Percentiles rank a stretch among this genome's conserved stretches.
Conservation (phyloP, 2,888 invertebrate species). For the Aradus depressus region DNA sequence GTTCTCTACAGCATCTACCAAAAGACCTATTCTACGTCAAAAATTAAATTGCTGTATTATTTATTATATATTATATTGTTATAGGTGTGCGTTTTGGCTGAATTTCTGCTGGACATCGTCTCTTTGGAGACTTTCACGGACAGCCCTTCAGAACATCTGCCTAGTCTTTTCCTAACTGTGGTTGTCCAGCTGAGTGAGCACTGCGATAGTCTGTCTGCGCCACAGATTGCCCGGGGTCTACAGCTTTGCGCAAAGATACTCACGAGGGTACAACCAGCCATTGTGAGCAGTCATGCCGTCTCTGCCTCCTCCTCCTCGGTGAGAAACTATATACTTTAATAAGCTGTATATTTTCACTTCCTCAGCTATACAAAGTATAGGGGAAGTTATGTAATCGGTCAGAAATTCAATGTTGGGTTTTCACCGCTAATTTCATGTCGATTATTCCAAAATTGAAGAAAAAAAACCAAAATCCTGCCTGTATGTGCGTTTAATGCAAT, state of each 20-base stretch:
- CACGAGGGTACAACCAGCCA: slow-evolving; percentile 55
- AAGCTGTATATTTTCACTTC: too few species aligned
- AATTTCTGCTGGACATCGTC: slow-evolving; percentile 63
- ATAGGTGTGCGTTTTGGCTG: slow-evolving; percentile 60
- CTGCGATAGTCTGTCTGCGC: slow-evolving; percentile 44
- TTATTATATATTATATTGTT: slow-evolving; percentile 28
- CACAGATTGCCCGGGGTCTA: slow-evolving; percentile 53
- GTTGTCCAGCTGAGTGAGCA: slow-evolving; percentile 48
- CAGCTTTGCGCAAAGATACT: slow-evolving; percentile 60
- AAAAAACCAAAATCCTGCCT: too few species aligned
- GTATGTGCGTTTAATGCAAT: too few species aligned
- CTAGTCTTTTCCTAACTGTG: slow-evolving; percentile 59
- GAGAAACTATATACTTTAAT: too few species aligned
- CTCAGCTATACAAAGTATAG: too few species aligned
- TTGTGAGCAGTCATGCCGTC: slow-evolving; percentile 23
- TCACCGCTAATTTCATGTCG: too few species aligned
- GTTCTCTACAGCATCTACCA: too few species aligned
- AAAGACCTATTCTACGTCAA: too few species aligned
- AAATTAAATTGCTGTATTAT: too few species aligned
- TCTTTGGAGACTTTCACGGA: slow-evolving; percentile 61
- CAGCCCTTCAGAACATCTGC: slow-evolving; percentile 64
- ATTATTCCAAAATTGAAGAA: too few species aligned
- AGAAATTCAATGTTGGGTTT: too few species aligned
- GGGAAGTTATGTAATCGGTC: too few species aligned
- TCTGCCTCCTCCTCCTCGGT: not conserved